Base-by-base conservation (phyloP, 2,888 invertebrate species). In the Lepidocyrtoides sp. region DNA sequence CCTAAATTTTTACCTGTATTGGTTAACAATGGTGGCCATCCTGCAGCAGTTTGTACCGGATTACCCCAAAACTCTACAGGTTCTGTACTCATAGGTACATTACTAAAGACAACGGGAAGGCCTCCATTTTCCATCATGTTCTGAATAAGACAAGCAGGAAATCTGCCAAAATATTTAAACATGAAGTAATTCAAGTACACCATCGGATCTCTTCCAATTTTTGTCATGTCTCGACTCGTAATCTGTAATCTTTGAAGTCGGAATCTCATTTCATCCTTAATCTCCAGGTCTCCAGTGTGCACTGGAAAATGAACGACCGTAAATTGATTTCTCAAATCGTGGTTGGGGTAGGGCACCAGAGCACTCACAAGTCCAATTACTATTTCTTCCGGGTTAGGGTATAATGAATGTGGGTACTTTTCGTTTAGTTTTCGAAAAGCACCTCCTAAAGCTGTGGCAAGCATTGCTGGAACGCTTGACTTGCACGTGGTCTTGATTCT, bases 1-100 rank as follows among this genome's bases (percentile, higher is more conserved):
- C n/a, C n/a, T n/a, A n/a, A n/a, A n/a, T n/a, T n/a, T n/a, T 32
- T 90, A 93, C 93, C 93, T 60, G 93, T 92, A 54, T 91, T 91
- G 0, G 92, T 89, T 1, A 94, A 72, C 1, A 93, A 81, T 14
- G 93, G 93, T 48, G 93, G 81, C 91, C 91, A 94, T 1, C 93
- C 93, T 7, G 85, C 90, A 17, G 89, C 51, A 2, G 92, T 91
- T 5, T 84, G 32, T 8, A 93, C 93, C 32, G 89, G 89, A 79
- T 91, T 91, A 10, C 91, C 93, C 91, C 92, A 91, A 63, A 93
- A 89, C 23, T 81, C 83, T 0, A 93, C 92, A 14, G 44, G n/a
- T 63, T 72, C 17, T 5, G 81, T 91, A 14, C 93, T 93, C 92
- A 93, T 91, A 8, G 93, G 93, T 8, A 91, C 91, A 84, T 93